Conservation (phyloP, 2,888 invertebrate species). For the Hesperia comma region DNA sequence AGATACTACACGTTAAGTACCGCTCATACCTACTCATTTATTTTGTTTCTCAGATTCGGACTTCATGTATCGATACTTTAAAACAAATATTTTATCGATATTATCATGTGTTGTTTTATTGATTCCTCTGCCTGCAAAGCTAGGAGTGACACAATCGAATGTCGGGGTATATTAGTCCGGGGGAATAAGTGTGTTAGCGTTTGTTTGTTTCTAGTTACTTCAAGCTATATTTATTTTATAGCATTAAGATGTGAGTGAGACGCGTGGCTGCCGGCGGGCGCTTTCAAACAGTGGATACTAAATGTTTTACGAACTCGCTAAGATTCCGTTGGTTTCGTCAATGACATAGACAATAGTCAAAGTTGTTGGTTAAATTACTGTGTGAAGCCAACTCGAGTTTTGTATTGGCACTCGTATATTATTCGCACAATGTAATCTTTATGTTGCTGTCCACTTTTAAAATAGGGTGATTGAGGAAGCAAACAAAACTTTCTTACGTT, state of each 20-base stretch:
- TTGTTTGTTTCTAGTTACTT: too few relatives aligned
- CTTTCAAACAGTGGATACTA: slow-evolving; percentile 23
- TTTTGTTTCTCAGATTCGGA: too few relatives aligned
- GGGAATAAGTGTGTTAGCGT: too few relatives aligned
- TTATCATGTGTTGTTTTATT: too few relatives aligned
- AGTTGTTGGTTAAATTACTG: slow-evolving; percentile 35
- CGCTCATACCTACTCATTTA: too few relatives aligned
- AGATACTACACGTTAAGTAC: too few relatives aligned
- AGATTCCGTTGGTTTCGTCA: slow-evolving; percentile 32
- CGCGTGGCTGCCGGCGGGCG: background rate
- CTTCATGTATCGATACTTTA: too few relatives aligned
- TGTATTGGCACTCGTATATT: slow-evolving; percentile 28
- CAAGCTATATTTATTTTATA: background rate
- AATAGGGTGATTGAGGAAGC: background rate
- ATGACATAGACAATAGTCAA: slow-evolving; percentile 35
- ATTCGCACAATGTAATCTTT: slow-evolving; percentile 26
- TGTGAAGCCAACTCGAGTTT: slow-evolving; percentile 25
- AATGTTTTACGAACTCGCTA: slow-evolving; percentile 30
- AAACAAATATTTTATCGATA: too few relatives aligned
- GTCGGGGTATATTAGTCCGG: too few relatives aligned
- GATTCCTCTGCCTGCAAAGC: too few relatives aligned
- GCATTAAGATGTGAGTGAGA: background rate
- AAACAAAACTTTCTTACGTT: background rate
- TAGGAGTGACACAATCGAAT: too few relatives aligned
- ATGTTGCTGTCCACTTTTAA: background rate